Base-by-base conservation (phyloP, 2,797 vertebrate species). In the Manis javanica region DNA sequence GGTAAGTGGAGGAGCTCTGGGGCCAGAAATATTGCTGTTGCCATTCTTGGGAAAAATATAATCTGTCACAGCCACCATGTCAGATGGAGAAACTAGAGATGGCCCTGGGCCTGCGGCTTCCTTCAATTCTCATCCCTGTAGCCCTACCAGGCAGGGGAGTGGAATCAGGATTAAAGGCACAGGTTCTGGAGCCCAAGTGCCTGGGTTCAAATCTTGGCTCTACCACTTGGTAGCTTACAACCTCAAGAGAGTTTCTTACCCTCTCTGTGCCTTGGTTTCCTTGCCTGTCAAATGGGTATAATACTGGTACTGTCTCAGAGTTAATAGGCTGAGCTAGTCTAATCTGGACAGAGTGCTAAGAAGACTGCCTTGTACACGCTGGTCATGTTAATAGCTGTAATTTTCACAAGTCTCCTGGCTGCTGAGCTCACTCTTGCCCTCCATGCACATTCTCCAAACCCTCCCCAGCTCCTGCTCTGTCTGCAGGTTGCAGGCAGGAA, bases 131-230 rank as follows among this genome's bases (percentile, higher is more conserved):
- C 19, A 5, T 39, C 14, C 39, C 0, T 1, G 53, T 29, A 84
- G 49, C 46, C 55, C 26, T 2, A 0, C 0, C 0, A 57, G 72
- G 16, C 49, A 0, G 10, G 31, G 14, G 59, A 34, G 19, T 24
- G 2, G 14, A 5, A 1, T 15, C 5, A 21, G 23, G 34, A 37
- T 66, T 11, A 9, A 55, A 64, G 15, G 31, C 69, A 19, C 1
- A 5, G 42, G 23, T 24, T 21, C 29, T 37, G n/a, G 88, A 84
- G 64, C 39, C n/a, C 16, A 29, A 5, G 63, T 9, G 55, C 55
- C 37, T 12, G 13, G 39, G 49, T 15, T 72, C 57, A 42, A 14
- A 59, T 21, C 18, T n/a, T 31, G 8, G 39, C 55, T n/a, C n/a
- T 31, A 24, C 24, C 3, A 1, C 71, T 85, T 19, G 19, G 29